Evolutionary conservation across 2,888 invertebrate genomes (phyloP), one percentile per base, ranked within the genome.

Genomic region (Globia sparganii): DNA sequence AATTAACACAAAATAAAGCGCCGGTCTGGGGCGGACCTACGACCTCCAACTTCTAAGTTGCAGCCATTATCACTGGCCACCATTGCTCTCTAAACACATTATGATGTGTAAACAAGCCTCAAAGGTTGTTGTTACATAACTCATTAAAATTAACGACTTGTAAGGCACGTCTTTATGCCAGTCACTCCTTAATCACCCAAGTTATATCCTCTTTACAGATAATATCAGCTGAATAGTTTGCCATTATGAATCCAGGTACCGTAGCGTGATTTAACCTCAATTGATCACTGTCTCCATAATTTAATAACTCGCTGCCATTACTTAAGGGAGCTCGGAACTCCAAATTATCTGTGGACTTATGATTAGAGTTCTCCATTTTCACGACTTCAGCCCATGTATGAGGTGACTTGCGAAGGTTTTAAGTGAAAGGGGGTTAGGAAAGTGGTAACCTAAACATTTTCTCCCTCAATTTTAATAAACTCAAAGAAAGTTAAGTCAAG

Each of bases 131-230:
- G 18, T 75, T 72, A 75, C 65, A 75, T 80, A 69, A 72, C 61
- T 80, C 69, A 72, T 84, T 66, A 80, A 58, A 75, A 75, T 66
- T 75, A 80, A 84, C 69, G 76, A 84, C 69, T 66, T 70, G 66
- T 56, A 72, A 65, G 65, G 31, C 75, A 65, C 61, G 70, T 49
- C 18, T 65, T 61, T 34, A 61, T 49, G 64, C 80, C 31, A 72
- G 68, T 69, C 72, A 72, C 31, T 80, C 81, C 43, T 66, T 84
- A 80, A 82, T 80, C 72, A 84, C 81, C 68, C 58, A 75, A 84
- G 75, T 82, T 74, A 73, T 49, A 83, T 83, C 78, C 37, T 40
- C 31, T 71, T 69, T 58, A 43, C n/a, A 37, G 34, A 79, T 56
- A 79, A 69, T 80, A 75, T 66, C 61, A 75, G 28, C 43, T 53